These are phyloP conservation scores for Aythya baeri DNA, from an alignment of 2,113 vertebrate species.

Conservation along the genomic window DNA sequence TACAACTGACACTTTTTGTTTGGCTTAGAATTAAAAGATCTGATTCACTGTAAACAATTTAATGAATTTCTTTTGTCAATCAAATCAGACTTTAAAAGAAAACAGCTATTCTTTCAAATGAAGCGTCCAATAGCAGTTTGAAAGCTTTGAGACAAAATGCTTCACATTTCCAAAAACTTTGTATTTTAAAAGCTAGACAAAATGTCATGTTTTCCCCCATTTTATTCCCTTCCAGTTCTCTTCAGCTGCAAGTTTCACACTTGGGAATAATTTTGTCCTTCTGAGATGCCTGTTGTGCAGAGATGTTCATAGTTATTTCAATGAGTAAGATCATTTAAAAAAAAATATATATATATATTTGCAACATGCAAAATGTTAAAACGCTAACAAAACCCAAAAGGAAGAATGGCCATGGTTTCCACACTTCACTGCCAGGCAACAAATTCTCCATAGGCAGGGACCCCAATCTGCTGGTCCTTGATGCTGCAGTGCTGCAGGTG, in stretches of 20 bases:
- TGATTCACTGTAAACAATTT: background rate
- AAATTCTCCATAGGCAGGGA: background rate
- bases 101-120: background rate
- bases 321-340: background rate
- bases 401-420: background rate
- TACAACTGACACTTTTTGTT: background rate
- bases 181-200: background rate
- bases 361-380: background rate
- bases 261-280: background rate
- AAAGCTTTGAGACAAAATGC: background rate
- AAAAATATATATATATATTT: background rate
- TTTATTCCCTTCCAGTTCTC: background rate
- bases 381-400: background rate
- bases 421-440: background rate
- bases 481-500: background rate
- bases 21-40: background rate
- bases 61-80: background rate
- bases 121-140: background rate
- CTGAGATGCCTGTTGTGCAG: background rate
- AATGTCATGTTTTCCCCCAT: fast-evolving
- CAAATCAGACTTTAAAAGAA: background rate
- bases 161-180: background rate
- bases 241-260: background rate
- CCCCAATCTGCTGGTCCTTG: background rate
- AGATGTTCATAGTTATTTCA: background rate